Percentiles rank a stretch among this genome's conserved stretches.
Evolutionary conservation across 2,113 vertebrate genomes (phyloP).

Genomic region (Coturnix japonica): DNA sequence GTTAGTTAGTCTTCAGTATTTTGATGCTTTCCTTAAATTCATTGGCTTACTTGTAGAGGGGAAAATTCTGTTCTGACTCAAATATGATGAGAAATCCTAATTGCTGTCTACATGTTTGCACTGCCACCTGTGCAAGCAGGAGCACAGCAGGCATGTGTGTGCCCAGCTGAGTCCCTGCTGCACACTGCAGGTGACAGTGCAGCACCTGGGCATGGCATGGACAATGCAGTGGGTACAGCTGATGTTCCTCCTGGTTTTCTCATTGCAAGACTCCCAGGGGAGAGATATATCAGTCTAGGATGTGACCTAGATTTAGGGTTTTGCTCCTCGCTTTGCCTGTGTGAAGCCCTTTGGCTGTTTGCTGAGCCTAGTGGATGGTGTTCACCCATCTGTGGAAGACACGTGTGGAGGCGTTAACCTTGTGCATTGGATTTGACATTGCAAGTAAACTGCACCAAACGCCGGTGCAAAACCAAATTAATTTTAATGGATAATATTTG

Average conservation of each 20-base stretch:
- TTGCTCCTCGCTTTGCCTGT: not conserved
- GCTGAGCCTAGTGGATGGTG: not conserved
- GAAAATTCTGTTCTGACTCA: not conserved
- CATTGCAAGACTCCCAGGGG: not conserved
- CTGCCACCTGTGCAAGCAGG: not conserved
- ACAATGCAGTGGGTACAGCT: accelerated
- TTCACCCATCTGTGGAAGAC: not conserved
- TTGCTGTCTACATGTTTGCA: not conserved
- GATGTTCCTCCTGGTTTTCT: not conserved
- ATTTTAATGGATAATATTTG: not conserved
- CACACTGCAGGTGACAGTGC: not conserved
- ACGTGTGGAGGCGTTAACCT: not conserved
- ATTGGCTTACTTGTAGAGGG: accelerated
- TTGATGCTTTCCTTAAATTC: not conserved
- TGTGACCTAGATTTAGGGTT: not conserved
- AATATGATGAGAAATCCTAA: not conserved
- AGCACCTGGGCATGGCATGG: not conserved
- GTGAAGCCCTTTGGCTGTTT: not conserved
- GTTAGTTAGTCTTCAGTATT: not conserved
- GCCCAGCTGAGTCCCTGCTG: not conserved
- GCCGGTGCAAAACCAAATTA: not conserved
- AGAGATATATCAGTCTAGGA: not conserved
- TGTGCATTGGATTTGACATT: not conserved
- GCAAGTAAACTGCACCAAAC: not conserved
- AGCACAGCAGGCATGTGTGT: not conserved